Evolutionary conservation across 2,113 vertebrate genomes (phyloP).

Genomic region (Dromas ardeola): DNA sequence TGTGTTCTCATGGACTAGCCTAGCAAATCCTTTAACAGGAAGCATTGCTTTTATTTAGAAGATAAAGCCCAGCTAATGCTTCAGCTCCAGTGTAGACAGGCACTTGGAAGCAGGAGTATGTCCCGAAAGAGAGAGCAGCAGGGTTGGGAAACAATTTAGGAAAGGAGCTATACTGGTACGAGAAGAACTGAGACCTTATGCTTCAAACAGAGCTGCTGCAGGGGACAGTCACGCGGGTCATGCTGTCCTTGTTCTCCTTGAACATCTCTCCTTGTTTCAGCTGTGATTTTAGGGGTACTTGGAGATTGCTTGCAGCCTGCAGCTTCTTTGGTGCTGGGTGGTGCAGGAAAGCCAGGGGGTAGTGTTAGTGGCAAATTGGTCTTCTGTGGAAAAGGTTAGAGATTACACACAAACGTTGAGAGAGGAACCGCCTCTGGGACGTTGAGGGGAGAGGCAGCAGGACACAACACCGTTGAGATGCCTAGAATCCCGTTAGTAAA

Average conservation of each 20-base stretch:
- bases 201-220: not conserved
- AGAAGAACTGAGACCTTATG: not conserved
- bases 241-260: not conserved
- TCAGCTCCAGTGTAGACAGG: not conserved
- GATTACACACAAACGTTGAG: not conserved
- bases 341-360: not conserved
- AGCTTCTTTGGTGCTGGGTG: not conserved
- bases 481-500: not conserved
- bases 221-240: not conserved
- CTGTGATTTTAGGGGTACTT: not conserved
- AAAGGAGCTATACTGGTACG: not conserved
- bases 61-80: conserved; percentile 3
- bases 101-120: not conserved
- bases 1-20: not conserved
- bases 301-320: not conserved
- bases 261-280: not conserved
- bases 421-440: not conserved
- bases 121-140: not conserved
- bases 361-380: not conserved
- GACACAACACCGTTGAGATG: not conserved
- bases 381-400: not conserved
- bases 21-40: conserved; percentile 16
- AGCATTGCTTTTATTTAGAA: not conserved
- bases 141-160: not conserved
- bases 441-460: not conserved